Evolutionary conservation across 2,113 vertebrate genomes (phyloP).

Genomic region (Pao palembangensis): DNA sequence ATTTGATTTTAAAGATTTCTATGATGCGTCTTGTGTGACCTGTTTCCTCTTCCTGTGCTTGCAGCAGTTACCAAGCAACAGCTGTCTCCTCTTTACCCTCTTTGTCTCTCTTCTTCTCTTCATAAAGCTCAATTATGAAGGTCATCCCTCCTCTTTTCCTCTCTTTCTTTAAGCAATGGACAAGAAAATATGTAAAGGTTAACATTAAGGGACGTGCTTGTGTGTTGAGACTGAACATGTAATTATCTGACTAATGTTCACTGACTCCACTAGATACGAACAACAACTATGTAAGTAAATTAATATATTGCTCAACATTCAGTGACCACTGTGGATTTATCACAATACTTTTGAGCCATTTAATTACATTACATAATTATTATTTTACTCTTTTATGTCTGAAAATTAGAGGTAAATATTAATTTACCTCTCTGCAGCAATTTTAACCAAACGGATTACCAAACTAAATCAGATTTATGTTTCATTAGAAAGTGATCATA

Average conservation of each 20-base stretch:
- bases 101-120: conserved; percentile 14
- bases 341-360: too few relatives aligned
- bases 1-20: neutral
- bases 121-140: conserved; percentile 54
- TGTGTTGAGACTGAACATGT: too few relatives aligned
- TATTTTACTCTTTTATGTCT: too few relatives aligned
- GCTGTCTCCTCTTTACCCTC: conserved; percentile 32
- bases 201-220: too few relatives aligned
- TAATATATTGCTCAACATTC: too few relatives aligned
- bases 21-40: conserved; percentile 5
- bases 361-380: too few relatives aligned
- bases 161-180: neutral
- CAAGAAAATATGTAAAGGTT: conserved; percentile 3
- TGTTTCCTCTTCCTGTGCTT: conserved; percentile 42
- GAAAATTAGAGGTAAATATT: neutral
- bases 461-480: neutral
- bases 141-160: conserved; percentile 42
- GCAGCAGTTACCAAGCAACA: conserved; percentile 59
- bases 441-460: neutral
- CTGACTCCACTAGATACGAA: too few relatives aligned
- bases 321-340: too few relatives aligned
- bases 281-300: too few relatives aligned
- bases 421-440: conserved; percentile 8
- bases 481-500: neutral
- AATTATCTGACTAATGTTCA: too few relatives aligned